Base-by-base conservation (phyloP, 1,140 invertebrate genomes). In the Zophobas morio region DNA sequence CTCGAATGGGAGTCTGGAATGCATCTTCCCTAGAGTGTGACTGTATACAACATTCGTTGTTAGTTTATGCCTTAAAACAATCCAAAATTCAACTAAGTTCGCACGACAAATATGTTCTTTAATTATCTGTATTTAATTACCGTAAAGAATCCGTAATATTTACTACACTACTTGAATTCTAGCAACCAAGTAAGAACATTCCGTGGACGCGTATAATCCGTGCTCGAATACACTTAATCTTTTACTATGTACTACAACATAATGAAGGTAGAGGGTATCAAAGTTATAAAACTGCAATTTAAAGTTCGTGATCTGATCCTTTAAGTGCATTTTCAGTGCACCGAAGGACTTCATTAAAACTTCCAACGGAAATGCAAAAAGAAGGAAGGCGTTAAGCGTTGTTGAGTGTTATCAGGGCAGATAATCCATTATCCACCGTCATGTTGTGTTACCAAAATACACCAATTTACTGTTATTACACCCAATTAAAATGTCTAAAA, bases 61-160 rank as follows among this genome's bases (percentile, higher is more conserved):
- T 51, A 51, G 4, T 20, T 20, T 51, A 46, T 8, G 49, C 20
- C n/a, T 51, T 51, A 51, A 51, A 51, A 51, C 49, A 51, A 51
- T 51, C 2, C 49, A 51, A 51, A 51, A 2, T 51, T 51, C 49
- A 51, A 20, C 6, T 51, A 6, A 20, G 2, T 5, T 51, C 20
- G 20, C 49, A 4, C 2, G 2, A 2, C 6, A 51, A 51, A 51
- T 51, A 51, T 51, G 4, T 51, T 2, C 6, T 51, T 20, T 20
- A 4, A 51, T 51, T 51, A 51, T 4, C 20, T 20, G 20, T 20
- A 6, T 20, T 20, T 51, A 51, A 51, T 20, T 51, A 20, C 49
- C 20, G 6, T 20, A 20, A 51, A 51, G 49, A 51, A 51, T 46
- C 42, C 8, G 3, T 46, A 46, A 8, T 46, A 46, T 46, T 5